Base-by-base conservation (phyloP, 2,888 invertebrate genomes). In the Pristionchus mayeri region DNA sequence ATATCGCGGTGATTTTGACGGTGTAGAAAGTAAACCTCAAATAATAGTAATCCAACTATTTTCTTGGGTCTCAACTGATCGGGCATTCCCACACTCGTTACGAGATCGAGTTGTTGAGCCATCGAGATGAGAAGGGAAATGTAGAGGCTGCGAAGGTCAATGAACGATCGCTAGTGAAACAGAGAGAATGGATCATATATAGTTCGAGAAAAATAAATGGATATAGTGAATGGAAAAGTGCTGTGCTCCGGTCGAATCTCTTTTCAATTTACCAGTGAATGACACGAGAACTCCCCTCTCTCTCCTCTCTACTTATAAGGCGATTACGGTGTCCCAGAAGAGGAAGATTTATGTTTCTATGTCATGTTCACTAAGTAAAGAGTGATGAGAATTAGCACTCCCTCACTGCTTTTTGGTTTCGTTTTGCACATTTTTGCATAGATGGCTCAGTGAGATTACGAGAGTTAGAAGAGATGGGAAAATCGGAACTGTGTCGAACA, bases 11-110 rank as follows among this genome's bases (percentile, higher is more conserved):
- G 0, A 76, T n/a, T 27, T 27, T 27, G 2, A 76, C 16, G 6
- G 48, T 76, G 27, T 76, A 76, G 16, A 21, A 21, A 27, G 76
- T 76, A 24, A 76, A 48, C 13, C 76, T 76, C 24, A 48, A 76
- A n/a, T 2, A 24, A 40, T 11, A 9, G 24, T 44, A 24, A n/a
- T 40, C 11, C 21, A 34, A 75, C 40, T 34, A 13, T 30, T 44
- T 18, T 11, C 24, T 16, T 24, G n/a, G 11, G n/a, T 48, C 13
- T 76, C 30, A 48, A 76, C 76, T 50, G 21, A 76, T 76, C 76
- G 27, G 76, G 76, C 76, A 76, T 76, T 76, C 76, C 76, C 76
- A 76, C 48, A 27, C 48, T 13, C 9, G 48, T 40, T 18, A 76
- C 76, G 30, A 76, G 76, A 76, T 76, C 76, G 18, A 50, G 24